These are phyloP conservation scores for Rostratula benghalensis DNA, from an alignment of 2,113 vertebrate genomes.

Conservation along the genomic window DNA sequence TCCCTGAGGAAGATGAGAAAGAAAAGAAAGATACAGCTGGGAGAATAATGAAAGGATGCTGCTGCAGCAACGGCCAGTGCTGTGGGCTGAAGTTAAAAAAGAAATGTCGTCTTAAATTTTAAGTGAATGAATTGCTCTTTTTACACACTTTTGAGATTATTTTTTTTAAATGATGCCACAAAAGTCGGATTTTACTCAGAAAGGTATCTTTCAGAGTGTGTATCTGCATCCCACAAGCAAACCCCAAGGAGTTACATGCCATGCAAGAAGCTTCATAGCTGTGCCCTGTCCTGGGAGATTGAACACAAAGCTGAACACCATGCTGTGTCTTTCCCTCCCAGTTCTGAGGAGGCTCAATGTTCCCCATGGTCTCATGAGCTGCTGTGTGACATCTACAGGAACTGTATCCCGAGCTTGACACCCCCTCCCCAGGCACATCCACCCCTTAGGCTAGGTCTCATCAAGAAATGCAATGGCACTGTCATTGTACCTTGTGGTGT, in stretches of 20 bases:
- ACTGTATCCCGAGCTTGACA: background rate
- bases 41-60: background rate
- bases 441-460: background rate
- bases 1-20: background rate
- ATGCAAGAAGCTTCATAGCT: background rate
- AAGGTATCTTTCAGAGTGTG: fast-evolving
- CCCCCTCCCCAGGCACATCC: background rate
- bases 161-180: background rate
- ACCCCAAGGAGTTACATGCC: fast-evolving
- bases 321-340: too few species aligned
- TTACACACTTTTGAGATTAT: background rate
- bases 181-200: background rate
- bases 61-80: background rate
- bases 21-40: background rate
- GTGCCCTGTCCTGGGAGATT: background rate
- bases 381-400: background rate
- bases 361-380: fast-evolving
- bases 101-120: background rate
- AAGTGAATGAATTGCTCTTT: background rate
- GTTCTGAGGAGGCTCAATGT: fast-evolving
- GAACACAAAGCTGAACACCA: background rate
- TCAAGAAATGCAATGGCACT: background rate
- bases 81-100: background rate
- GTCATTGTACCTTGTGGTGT: fast-evolving
- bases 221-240: background rate